Percentiles rank a stretch among this genome's conserved stretches.
These are phyloP conservation scores for Phenganax stokvisi DNA, from an alignment of 92 coral and sea anemone genomes.

Conservation along the genomic window DNA sequence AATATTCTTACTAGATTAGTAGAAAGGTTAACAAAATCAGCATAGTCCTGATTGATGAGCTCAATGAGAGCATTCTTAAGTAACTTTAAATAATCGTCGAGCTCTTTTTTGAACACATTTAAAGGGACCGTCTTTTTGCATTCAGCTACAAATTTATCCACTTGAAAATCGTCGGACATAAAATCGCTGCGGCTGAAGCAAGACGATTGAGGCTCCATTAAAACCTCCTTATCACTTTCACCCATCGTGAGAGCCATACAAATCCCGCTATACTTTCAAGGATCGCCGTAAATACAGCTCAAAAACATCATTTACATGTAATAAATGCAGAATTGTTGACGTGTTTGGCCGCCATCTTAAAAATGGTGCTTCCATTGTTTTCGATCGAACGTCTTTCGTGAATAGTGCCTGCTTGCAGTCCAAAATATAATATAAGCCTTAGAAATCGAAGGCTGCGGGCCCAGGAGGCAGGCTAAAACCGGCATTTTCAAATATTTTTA, in stretches of 20 bases:
- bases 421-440: too few relatives aligned
- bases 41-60: conserved; percentile 96
- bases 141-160: conserved; percentile 77
- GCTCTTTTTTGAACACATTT: conserved; percentile 66
- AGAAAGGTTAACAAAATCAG: conserved; percentile 93
- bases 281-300: not conserved
- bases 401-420: too few relatives aligned
- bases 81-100: conserved; percentile 86
- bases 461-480: not conserved
- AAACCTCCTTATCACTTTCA: conserved; percentile 35
- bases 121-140: conserved; percentile 78
- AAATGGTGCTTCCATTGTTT: conserved; percentile 28
- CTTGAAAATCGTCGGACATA: conserved; percentile 73
- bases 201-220: conserved; percentile 63
- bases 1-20: conserved; percentile 75
- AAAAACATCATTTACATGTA: not conserved
- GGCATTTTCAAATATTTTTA: conserved; percentile 6
- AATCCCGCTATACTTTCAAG: not conserved
- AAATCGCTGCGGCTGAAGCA: conserved; percentile 82
- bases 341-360: conserved; percentile 88
- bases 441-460: too few relatives aligned
- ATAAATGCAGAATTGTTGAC: conserved; percentile 22
- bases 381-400: too few relatives aligned
- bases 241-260: not conserved
- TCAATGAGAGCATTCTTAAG: conserved; percentile 90